These are phyloP conservation scores for Erithacus rubecula DNA, from an alignment of 2,797 vertebrate species.

Conservation along the genomic window DNA sequence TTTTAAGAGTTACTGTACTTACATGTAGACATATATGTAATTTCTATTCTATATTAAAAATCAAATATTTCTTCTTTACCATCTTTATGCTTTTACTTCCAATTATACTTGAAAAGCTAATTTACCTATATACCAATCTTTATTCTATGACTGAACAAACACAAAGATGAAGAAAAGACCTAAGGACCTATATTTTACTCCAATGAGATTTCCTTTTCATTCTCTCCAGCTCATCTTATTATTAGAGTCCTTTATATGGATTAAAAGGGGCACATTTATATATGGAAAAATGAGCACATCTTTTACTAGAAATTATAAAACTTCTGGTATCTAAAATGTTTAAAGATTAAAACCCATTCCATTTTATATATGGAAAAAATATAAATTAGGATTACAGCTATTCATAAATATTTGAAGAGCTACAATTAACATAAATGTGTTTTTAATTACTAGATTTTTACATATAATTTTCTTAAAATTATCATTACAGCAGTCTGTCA, in stretches of 20 bases:
- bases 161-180: neutral
- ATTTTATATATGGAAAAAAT: neutral
- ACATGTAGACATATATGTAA: neutral
- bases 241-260: neutral
- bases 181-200: neutral
- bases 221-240: neutral
- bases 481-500: neutral
- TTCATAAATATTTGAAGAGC: neutral
- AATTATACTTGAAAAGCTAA: neutral
- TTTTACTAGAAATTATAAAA: neutral
- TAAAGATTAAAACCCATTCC: neutral
- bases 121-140: neutral
- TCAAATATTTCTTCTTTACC: neutral
- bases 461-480: neutral
- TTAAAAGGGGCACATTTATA: neutral
- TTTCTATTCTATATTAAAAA: neutral
- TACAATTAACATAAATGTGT: neutral
- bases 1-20: neutral
- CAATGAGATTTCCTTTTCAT: neutral
- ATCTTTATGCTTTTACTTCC: neutral
- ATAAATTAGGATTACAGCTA: neutral
- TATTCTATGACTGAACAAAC: neutral
- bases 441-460: neutral
- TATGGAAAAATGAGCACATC: neutral
- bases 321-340: neutral